Conservation (phyloP, 2,888 invertebrate species). For the Spodoptera exigua region DNA sequence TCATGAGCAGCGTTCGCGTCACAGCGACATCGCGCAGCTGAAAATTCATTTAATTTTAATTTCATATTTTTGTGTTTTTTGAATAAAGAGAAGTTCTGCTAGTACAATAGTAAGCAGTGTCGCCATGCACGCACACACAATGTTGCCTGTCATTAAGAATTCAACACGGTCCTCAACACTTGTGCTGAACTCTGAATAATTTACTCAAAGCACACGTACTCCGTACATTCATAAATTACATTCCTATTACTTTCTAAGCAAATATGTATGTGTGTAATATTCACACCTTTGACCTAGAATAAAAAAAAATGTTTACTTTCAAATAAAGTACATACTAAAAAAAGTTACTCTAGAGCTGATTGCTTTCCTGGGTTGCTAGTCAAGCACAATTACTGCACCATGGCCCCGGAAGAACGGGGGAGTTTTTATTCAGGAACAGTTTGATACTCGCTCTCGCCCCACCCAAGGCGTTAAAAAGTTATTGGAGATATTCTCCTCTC, state of each 20-base stretch:
- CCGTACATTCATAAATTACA: slow-evolving; percentile 16
- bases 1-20: no score
- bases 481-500: no score
- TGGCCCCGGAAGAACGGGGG: no score
- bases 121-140: slow-evolving; percentile 9
- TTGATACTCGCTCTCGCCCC: no score
- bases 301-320: no score
- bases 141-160: slow-evolving; percentile 17
- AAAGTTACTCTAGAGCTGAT: no score
- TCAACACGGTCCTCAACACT: slow-evolving; percentile 22
- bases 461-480: no score
- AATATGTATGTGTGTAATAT: slow-evolving; percentile 23
- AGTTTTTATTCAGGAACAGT: no score
- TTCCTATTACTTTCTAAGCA: slow-evolving; percentile 24
- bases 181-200: slow-evolving; percentile 20
- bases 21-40: background rate
- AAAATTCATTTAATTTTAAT: no score
- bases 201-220: slow-evolving; percentile 25
- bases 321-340: no score
- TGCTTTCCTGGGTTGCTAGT: no score
- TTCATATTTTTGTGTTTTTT: background rate
- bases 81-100: background rate
- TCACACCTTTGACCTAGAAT: slow-evolving; percentile 8
- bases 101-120: background rate
- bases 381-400: no score